Conservation (phyloP, 37 sponge, comb jelly and placozoan species). For the Chondrilla cf. caribensis region DNA sequence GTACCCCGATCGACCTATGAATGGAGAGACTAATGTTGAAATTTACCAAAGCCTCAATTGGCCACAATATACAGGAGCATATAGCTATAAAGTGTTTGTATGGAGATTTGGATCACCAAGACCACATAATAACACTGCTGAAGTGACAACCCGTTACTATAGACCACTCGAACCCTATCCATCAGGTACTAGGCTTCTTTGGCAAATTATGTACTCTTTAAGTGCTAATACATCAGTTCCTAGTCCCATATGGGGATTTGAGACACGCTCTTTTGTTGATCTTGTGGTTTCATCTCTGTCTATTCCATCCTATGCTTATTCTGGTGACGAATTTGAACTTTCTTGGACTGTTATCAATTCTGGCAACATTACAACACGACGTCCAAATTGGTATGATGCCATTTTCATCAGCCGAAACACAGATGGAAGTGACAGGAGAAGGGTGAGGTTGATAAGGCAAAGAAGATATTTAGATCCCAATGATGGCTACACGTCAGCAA, state of each 20-base stretch:
- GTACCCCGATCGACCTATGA: conserved; percentile 15
- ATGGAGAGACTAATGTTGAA: conserved; percentile 13
- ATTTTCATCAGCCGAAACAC: background rate
- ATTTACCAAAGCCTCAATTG: conserved; percentile 17
- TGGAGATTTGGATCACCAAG: conserved; percentile 23
- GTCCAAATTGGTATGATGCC: background rate
- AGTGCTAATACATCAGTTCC: background rate
- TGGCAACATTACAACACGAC: conserved; percentile 12
- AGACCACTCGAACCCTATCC: background rate
- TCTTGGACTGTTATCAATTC: conserved; percentile 12
- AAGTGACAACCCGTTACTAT: no score
- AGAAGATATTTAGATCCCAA: conserved; percentile 4
- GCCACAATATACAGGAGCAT: conserved; percentile 37
- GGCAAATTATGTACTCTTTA: conserved; percentile 11
- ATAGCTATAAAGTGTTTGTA: conserved; percentile 22
- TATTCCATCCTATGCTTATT: conserved; percentile 17
- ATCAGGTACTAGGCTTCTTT: background rate
- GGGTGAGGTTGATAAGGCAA: background rate
- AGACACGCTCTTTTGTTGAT: background rate
- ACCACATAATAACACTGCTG: no score
- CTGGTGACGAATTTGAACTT: conserved; percentile 14
- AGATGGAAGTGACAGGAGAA: background rate
- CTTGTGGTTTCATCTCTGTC: background rate
- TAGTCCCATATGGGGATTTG: conserved; percentile 30
- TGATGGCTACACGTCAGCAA: conserved; percentile 24